Percentiles rank a stretch among this genome's conserved stretches.
These are phyloP conservation scores for Dasysyrphus albostriatus DNA, from an alignment of 2,888 invertebrate species.

Conservation along the genomic window DNA sequence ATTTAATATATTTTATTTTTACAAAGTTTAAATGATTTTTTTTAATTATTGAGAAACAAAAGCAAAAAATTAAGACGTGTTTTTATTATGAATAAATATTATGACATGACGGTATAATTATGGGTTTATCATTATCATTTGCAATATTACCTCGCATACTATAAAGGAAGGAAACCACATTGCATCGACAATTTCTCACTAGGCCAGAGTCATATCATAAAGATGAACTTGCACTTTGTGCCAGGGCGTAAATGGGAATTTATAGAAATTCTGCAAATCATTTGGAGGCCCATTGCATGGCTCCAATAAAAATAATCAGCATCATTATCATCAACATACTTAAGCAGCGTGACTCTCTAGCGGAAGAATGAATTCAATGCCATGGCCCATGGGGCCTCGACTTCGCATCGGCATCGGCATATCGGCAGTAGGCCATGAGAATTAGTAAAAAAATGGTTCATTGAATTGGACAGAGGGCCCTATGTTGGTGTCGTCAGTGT, in stretches of 20 bases:
- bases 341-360: slow-evolving; percentile 33
- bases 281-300: slow-evolving; percentile 15
- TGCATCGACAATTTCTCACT: slow-evolving; percentile 6
- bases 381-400: slow-evolving; percentile 32
- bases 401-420: too few relatives aligned
- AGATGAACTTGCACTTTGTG: slow-evolving; percentile 57
- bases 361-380: slow-evolving; percentile 67
- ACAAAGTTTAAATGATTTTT: too few relatives aligned
- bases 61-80: too few relatives aligned
- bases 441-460: slow-evolving; percentile 38
- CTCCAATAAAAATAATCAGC: background rate
- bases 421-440: slow-evolving; percentile 62
- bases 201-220: slow-evolving; percentile 9
- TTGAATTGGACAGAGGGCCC: slow-evolving; percentile 35
- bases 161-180: slow-evolving; percentile 35
- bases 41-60: too few relatives aligned
- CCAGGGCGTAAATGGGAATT: slow-evolving; percentile 24
- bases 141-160: background rate
- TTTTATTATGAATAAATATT: too few relatives aligned
- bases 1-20: too few relatives aligned
- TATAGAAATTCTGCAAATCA: slow-evolving; percentile 29
- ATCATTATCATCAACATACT: slow-evolving; percentile 23
- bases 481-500: slow-evolving; percentile 24
- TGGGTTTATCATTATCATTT: background rate
- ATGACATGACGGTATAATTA: too few relatives aligned